Base-by-base conservation (phyloP, 2,797 vertebrate species). In the Sebastes miniatus region DNA sequence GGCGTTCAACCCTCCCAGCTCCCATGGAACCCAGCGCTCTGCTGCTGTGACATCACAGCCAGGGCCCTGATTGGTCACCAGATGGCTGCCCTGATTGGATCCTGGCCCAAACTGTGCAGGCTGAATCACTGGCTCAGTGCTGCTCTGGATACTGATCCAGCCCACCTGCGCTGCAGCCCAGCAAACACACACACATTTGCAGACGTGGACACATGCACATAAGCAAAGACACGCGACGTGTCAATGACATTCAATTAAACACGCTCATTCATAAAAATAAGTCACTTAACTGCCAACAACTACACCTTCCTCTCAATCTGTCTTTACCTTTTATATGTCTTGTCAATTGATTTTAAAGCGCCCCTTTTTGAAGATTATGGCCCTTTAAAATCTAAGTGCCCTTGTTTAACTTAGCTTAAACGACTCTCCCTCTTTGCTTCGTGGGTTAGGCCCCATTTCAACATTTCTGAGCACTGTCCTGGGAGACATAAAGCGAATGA, bases 321-420 rank as follows among this genome's bases (percentile, higher is more conserved):
- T 79, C 89, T 93, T 88, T 88, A 88, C 87, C 83, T 86, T 92
- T 94, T 91, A 90, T 89, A 93, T 88, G 84, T 90, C 90, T 92
- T 93, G 91, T 93, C 92, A 92, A 96, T 94, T 93, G 93, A 93
- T 94, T 95, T 93, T 94, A 93, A 92, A 94, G 88, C 77, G 59
- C 76, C 73, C 65, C 88, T 91, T 95, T 95, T 93, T 92, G 87
- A 91, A 92, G 89, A 95, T 94, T 94, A 95, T 94, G 84, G 90
- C 91, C 87, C 88, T 93, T 94, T 95, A 93, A 95, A 95, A 93
- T 92, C 85, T 89, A 94, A 95, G 94, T 94, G 92, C 92, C 93
- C 93, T 95, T 95, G 94, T 95, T 95, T 95, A 95, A 95, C 93
- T 94, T 92, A 91, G 90, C 92, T 94, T 94, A 94, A 94, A 94